A percentile compares a stretch with the other conserved stretches of the same genome.
Evolutionary conservation across 2,797 vertebrate genomes (phyloP).

Genomic region (Sebastes itinus): DNA sequence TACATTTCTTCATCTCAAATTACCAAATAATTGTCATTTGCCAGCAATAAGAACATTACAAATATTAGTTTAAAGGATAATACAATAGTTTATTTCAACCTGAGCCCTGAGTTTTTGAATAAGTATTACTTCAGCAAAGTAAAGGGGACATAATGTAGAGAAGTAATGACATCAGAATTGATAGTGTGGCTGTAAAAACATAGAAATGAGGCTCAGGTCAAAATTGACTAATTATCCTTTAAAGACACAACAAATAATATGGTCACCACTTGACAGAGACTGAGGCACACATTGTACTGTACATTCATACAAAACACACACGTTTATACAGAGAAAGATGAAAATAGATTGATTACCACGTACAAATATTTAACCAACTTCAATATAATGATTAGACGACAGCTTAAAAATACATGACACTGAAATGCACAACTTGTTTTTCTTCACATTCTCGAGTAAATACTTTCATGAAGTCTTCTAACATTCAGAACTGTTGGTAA

Average conservation of each 20-base stretch:
- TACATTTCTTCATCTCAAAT: background rate
- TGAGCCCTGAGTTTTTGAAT: background rate
- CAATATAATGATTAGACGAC: background rate
- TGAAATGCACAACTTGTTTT: constrained; percentile 28
- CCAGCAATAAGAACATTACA: background rate
- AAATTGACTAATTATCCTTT: constrained; percentile 12
- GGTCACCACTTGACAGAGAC: constrained; percentile 36
- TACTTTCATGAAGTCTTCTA: constrained; percentile 80
- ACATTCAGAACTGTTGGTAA: constrained; percentile 66
- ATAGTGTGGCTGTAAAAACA: background rate
- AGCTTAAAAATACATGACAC: constrained; percentile 21
- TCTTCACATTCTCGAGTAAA: constrained; percentile 72
- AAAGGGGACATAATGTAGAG: background rate
- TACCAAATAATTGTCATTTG: background rate
- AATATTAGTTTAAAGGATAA: constrained; percentile 16
- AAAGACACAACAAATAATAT: constrained; percentile 31
- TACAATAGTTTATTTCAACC: constrained; percentile 23
- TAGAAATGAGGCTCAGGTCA: constrained; percentile 9
- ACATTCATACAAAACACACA: constrained; percentile 61
- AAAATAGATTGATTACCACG: constrained; percentile 8
- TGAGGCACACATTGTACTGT: constrained; percentile 67
- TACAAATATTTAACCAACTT: constrained; percentile 20
- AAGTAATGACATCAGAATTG: background rate
- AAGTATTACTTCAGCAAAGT: background rate
- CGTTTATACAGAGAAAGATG: constrained; percentile 27